Evolutionary conservation across 1,140 invertebrate species (phyloP).

Genomic region (Belonocnema kinseyi): DNA sequence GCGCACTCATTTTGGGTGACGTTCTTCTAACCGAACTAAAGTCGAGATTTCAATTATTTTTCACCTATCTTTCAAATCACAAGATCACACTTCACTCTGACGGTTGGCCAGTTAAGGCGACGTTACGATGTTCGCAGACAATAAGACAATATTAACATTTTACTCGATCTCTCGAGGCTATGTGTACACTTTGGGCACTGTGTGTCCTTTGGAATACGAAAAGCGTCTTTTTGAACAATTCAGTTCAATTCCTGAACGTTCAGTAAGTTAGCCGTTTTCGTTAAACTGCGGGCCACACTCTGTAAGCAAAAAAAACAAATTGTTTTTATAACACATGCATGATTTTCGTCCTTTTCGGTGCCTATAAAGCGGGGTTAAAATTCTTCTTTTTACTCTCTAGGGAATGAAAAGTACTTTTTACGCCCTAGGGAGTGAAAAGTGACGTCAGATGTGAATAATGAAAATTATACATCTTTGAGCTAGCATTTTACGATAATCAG

Average conservation of each 20-base stretch:
- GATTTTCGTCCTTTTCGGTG: too few species aligned
- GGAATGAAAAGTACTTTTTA: too few species aligned
- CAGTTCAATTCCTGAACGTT: constrained; percentile 3
- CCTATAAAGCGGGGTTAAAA: too few species aligned
- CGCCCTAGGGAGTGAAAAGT: too few species aligned
- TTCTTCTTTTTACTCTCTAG: too few species aligned
- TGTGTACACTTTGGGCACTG: constrained; percentile 54
- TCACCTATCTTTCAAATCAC: constrained; percentile 13
- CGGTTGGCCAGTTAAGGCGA: background rate
- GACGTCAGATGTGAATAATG: too few species aligned
- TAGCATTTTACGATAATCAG: too few species aligned
- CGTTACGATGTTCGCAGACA: constrained; percentile 2
- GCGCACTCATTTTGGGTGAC: constrained; percentile 1
- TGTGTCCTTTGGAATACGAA: constrained; percentile 21
- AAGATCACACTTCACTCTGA: background rate
- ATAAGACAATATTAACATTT: constrained; percentile 59
- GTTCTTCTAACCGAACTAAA: background rate
- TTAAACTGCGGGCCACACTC: constrained; percentile 80
- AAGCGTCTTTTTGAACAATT: constrained; percentile 7
- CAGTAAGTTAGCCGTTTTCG: constrained; percentile 63
- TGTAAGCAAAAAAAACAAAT: constrained; percentile 67
- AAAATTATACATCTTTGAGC: too few species aligned
- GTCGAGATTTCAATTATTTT: constrained; percentile 22
- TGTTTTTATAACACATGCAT: too few species aligned
- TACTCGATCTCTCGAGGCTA: constrained; percentile 50